Evolutionary conservation across 2,888 invertebrate species (phyloP), one percentile per base, ranked within the genome.

Genomic region (Endotricha flammealis): DNA sequence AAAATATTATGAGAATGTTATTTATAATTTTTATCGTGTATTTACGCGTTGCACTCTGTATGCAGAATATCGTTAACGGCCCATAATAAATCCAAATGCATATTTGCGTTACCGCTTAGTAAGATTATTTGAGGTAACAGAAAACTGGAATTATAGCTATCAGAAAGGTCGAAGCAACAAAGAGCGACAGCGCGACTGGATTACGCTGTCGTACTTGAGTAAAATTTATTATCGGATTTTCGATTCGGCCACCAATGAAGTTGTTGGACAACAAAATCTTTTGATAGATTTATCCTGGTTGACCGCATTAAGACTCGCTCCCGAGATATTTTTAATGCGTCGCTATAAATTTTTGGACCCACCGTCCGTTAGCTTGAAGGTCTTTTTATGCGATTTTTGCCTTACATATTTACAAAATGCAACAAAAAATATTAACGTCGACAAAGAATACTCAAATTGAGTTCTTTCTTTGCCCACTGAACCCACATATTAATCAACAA

Each of bases 231-330:
- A 81, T 85, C 77, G 82, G 85, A 85, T 85, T 86, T 83, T 83
- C 83, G 82, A 81, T 82, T 82, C 80, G 85, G 83, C 85, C 85
- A 86, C 85, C 85, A 83, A 86, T 86, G 85, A 85, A 82, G 85
- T 82, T 85, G 85, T 86, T 80, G 81, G 82, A 83, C 83, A 81
- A 83, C 83, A 83, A 83, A 86, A 83, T 86, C 85, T 85, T 83
- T 81, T 86, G 85, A 85, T 86, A 85, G 83, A 86, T 85, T 83
- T 83, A 85, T 86, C 83, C 83, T 74, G 76, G 78, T 67, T 81
- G 80, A 79, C 82, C 82, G 80, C 77, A 79, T 83, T 81, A 80
- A 80, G 75, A 74, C 64, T 70, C 65, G 71, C 70, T 74, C 66
- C 72, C 64, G 76, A 74, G 66, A 80, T 75, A 83, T 82, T 79